These are phyloP conservation scores for Lasioglossum oenotherae DNA, from an alignment of 2,888 invertebrate genomes.

Conservation along the genomic window DNA sequence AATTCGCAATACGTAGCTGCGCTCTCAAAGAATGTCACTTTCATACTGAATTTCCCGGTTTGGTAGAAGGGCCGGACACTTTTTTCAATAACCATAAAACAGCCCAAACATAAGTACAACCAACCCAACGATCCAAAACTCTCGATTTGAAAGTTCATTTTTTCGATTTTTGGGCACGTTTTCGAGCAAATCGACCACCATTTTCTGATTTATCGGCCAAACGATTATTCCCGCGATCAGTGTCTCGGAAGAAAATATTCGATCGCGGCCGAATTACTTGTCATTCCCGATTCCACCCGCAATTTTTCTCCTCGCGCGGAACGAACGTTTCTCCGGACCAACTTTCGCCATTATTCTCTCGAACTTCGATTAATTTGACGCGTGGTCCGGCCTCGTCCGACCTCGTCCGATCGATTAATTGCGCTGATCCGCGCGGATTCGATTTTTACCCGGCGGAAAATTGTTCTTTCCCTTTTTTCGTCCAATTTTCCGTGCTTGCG, in stretches of 20 bases:
- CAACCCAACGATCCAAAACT: no score
- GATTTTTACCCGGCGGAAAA: neutral
- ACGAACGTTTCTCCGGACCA: neutral
- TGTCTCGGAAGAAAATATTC: constrained; percentile 13
- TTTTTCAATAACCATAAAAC: no score
- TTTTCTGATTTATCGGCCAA: constrained; percentile 65
- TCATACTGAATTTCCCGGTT: no score
- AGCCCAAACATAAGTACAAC: no score
- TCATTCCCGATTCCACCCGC: neutral
- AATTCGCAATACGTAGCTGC: no score
- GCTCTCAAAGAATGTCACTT: no score
- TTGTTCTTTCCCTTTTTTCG: neutral
- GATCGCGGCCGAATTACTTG: constrained; percentile 4
- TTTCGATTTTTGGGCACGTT: no score
- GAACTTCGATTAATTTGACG: constrained; percentile 7
- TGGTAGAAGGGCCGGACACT: no score
- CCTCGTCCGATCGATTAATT: neutral
- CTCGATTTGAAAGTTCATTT: no score
- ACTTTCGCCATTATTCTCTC: constrained; percentile 13
- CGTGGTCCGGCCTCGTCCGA: neutral
- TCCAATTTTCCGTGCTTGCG: neutral
- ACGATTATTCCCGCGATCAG: constrained; percentile 30
- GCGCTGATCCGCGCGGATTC: neutral
- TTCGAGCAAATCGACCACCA: no score
- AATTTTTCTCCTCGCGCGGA: neutral